phyloP scores from a whole-genome alignment of 2,797 vertebrate species.

The Sebastolobus alascanus region DNA sequence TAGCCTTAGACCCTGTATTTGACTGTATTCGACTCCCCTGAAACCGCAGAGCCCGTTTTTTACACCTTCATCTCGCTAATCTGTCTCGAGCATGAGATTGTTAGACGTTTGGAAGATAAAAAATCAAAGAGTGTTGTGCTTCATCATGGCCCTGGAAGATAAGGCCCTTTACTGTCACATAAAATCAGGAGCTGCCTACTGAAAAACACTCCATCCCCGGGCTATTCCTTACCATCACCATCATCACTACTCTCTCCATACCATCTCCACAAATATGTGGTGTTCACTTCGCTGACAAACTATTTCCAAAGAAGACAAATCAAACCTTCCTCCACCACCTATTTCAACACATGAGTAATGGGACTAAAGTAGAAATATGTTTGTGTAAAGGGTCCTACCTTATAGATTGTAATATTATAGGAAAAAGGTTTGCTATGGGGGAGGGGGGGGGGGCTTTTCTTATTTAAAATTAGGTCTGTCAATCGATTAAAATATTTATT shows the following conservation, averaged over 20 bases:
- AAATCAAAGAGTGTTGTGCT: slow-evolving; percentile 80
- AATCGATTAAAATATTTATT: too few relatives aligned
- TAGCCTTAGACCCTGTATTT: slow-evolving; percentile 52
- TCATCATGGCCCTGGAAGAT: slow-evolving; percentile 78
- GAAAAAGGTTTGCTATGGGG: slow-evolving; percentile 9
- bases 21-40: slow-evolving; percentile 55
- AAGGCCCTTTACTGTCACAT: slow-evolving; percentile 80
- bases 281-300: slow-evolving; percentile 58
- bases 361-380: not conserved
- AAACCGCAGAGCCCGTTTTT: slow-evolving; percentile 53
- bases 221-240: slow-evolving; percentile 67
- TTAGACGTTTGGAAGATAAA: slow-evolving; percentile 74
- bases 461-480: not conserved
- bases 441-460: not conserved
- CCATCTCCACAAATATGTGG: slow-evolving; percentile 58
- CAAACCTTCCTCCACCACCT: slow-evolving; percentile 34
- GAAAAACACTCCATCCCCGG: slow-evolving; percentile 72
- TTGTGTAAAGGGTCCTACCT: not conserved
- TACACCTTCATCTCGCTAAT: slow-evolving; percentile 79
- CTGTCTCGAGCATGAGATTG: slow-evolving; percentile 72
- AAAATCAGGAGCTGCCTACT: slow-evolving; percentile 74
- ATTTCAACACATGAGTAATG: slow-evolving; percentile 32
- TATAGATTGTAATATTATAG: not conserved
- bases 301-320: slow-evolving; percentile 54
- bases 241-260: slow-evolving; percentile 58